These are phyloP conservation scores for Lepus oiostolus DNA, from an alignment of 2,797 vertebrate species.

Conservation along the genomic window DNA sequence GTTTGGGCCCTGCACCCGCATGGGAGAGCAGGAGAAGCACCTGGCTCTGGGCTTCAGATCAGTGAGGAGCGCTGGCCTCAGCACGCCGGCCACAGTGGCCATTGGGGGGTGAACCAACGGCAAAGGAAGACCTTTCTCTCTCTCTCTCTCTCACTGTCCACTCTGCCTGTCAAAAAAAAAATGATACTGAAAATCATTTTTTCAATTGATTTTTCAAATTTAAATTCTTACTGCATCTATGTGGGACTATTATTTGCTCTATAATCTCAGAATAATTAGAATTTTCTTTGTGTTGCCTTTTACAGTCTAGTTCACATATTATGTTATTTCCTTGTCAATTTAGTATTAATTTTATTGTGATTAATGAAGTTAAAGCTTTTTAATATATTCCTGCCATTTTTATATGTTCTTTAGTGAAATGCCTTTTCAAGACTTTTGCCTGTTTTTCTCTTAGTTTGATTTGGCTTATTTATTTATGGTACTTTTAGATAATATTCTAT, in stretches of 20 bases:
- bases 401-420: background rate
- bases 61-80: no score
- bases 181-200: background rate
- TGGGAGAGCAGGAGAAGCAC: no score
- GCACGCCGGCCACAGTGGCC: no score
- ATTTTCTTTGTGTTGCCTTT: slow-evolving; percentile 1
- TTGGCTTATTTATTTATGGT: background rate
- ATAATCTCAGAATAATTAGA: background rate
- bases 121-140: no score
- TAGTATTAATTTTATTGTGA: background rate
- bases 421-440: background rate
- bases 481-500: background rate
- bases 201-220: background rate
- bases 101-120: no score
- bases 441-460: background rate
- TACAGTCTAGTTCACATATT: background rate
- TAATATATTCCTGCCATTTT: background rate
- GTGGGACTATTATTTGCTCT: background rate
- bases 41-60: no score
- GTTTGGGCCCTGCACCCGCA: no score
- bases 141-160: no score
- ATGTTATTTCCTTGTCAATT: background rate
- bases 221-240: background rate
- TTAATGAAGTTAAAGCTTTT: background rate
- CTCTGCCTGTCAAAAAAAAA: background rate